Evolutionary conservation across 2,888 invertebrate genomes (phyloP).

Genomic region (Crematogaster levior): DNA sequence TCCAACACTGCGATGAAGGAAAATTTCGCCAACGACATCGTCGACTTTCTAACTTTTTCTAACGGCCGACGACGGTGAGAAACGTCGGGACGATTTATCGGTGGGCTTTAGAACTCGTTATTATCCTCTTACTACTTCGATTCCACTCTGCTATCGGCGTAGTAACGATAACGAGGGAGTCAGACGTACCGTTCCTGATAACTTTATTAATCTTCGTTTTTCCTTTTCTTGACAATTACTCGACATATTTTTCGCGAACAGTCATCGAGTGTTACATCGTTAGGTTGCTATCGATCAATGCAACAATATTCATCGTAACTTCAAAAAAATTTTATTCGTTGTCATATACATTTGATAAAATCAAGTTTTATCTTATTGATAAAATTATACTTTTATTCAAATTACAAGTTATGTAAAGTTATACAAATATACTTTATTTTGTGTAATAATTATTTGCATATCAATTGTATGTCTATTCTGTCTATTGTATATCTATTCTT

Average conservation of each 20-base stretch:
- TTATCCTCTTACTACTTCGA: conserved; percentile 72
- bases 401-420: background rate
- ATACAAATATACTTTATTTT: background rate
- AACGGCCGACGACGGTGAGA: conserved; percentile 31
- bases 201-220: conserved; percentile 11
- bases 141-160: conserved; percentile 73
- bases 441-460: background rate
- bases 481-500: background rate
- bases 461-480: no score
- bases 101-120: conserved; percentile 72
- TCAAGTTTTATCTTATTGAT: no score
- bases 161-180: conserved; percentile 65
- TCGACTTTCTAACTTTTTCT: conserved; percentile 31
- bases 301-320: background rate
- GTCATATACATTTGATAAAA: no score
- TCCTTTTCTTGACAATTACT: background rate
- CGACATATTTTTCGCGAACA: conserved; percentile 6
- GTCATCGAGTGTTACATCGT: background rate
- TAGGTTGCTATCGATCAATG: background rate
- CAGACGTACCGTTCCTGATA: conserved; percentile 41
- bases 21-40: conserved; percentile 34
- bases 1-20: conserved; percentile 1
- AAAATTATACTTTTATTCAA: background rate
- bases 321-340: background rate
- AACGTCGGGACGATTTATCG: conserved; percentile 67